Evolutionary conservation across 2,113 vertebrate species (phyloP), one percentile per base, ranked within the genome.

Genomic region (Anser brachyrhynchus): DNA sequence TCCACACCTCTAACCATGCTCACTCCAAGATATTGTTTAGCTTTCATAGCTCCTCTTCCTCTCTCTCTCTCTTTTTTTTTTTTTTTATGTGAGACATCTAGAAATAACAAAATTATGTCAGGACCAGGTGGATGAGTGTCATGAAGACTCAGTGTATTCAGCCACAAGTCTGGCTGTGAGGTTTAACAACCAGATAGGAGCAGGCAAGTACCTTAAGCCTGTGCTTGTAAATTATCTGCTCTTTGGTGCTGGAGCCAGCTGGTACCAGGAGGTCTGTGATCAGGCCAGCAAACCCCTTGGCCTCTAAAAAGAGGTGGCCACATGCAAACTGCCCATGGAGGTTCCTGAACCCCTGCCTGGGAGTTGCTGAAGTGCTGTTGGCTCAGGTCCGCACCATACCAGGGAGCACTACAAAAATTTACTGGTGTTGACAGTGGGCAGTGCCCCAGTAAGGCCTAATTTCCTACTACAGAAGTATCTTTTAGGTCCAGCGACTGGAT

Each of bases 381-480:
- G 37, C 57, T 55, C n/a, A 29, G 33, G 22, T 33, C 61, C 25
- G 37, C 82, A 35, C 12, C 15, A 0, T 9, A 5, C 5, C 28
- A 22, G 20, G 62, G 69, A 43, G 37, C 3, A 0, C 8, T 26
- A 13, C 10, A 10, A 19, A 13, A 13, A 7, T 23, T 8, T 25
- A 18, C 11, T 8, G 37, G 26, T 71, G 57, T 3, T 52, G 52
- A 1, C 0, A 2, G 1, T 2, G 39, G 62, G 58, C 86, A 65
- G 43, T 6, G 43, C 35, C 77, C 64, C 46, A 33, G 52, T 46
- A 22, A 33, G 12, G 25, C 0, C 6, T n/a, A 15, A 10, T 22
- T 57, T 7, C 23, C 3, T 10, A 0, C 8, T 23, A 2, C 23
- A 43, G 35, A 16, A 4, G 9, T 4, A 7, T 4, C 41, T 31